Evolutionary conservation across 2,113 vertebrate species (phyloP), one percentile per base, ranked within the genome.

Genomic region (Pteruthius melanotis): DNA sequence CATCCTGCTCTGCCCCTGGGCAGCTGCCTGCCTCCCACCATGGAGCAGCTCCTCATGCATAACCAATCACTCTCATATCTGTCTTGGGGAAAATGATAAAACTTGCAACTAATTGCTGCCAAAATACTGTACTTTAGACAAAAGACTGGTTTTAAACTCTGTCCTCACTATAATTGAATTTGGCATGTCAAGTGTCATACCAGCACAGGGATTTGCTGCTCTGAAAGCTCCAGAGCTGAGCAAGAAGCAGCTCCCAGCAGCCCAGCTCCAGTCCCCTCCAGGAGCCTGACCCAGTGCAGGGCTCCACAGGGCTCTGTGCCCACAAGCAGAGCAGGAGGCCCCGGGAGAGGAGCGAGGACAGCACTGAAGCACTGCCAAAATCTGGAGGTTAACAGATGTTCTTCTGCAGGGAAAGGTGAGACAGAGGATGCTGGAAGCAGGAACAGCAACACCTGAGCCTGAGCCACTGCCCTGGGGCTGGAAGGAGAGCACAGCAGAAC

Each of bases 381-480:
- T 21, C 0, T 20, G 30, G 53, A 49, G 15, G 24, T 6, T 37
- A 44, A 12, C 11, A 30, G 37, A 33, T 10, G 9, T 4, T 40
- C 26, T 33, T 75, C 57, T 52, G 57, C 0, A 0, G 30, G 13
- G 24, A 53, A 52, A 57, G 26, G 66, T 4, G 10, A 40, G 50
- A 47, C 11, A n/a, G 52, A 56, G 59, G 42, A 37, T 7, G 37
- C 63, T 16, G 76, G 52, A 52, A 63, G 47, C 19, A 30, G 31
- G 15, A 74, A 30, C 26, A 47, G 9, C 28, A n/a, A 15, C 0
- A 1, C 56, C 54, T 13, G 20, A 85, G 79, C 75, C 49, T 11
- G 30, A 85, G 74, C 75, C 27, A 2, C 4, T 0, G 9, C 30
- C 2, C 0, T 2, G 7, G 33, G 57, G 52, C 68, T 63, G 53